Evolutionary conservation across 2,888 invertebrate genomes (phyloP).

Genomic region (Acheta domesticus): DNA sequence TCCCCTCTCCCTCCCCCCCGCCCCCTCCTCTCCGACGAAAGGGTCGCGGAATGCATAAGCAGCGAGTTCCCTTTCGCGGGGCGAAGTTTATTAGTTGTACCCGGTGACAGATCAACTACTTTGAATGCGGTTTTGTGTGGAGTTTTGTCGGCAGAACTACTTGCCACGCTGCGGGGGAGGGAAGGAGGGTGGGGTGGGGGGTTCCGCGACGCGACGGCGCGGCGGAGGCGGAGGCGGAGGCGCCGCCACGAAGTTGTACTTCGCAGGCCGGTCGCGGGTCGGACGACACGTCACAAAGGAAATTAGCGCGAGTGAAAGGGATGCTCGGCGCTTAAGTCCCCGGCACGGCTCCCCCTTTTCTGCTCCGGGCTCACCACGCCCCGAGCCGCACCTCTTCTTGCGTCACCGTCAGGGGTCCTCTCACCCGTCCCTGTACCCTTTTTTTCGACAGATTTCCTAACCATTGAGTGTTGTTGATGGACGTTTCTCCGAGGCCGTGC

Average conservation of each 20-base stretch:
- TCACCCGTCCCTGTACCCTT: too few relatives aligned
- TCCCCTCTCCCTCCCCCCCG: background rate
- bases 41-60: background rate
- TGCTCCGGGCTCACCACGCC: too few relatives aligned
- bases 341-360: too few relatives aligned
- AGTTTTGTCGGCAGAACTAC: constrained; percentile 4
- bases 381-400: too few relatives aligned
- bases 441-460: too few relatives aligned
- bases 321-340: too few relatives aligned
- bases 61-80: background rate
- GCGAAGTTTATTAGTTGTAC: constrained; percentile 18
- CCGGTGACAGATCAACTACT: constrained; percentile 11
- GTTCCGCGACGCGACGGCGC: background rate
- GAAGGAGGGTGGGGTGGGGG: background rate
- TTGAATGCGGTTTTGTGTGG: background rate
- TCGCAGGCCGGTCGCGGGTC: background rate
- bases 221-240: background rate
- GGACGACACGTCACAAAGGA: too few relatives aligned
- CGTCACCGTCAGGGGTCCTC: too few relatives aligned
- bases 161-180: background rate
- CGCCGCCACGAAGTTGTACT: background rate
- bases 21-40: background rate
- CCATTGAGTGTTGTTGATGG: too few relatives aligned
- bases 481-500: too few relatives aligned
- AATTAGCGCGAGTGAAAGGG: too few relatives aligned